Percentiles rank a stretch among this genome's conserved stretches.
Evolutionary conservation across 1,140 invertebrate genomes (phyloP).

Genomic region (Dendrolimus punctatus): DNA sequence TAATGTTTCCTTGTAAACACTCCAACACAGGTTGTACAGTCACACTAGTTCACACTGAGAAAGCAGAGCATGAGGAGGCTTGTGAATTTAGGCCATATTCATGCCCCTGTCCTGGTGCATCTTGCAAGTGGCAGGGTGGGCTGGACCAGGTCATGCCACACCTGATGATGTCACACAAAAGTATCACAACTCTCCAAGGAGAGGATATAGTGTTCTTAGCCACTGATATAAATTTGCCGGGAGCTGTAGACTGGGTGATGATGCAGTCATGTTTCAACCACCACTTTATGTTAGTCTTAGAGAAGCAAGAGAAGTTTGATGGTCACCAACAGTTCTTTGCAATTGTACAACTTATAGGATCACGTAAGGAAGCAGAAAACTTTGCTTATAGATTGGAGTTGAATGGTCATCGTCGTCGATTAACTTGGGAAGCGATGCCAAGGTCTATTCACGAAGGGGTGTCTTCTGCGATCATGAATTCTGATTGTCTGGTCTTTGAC

Average conservation of each 20-base stretch:
- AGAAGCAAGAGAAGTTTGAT: slow-evolving; percentile 99
- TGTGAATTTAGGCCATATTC: slow-evolving; percentile 98
- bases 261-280: slow-evolving; percentile 99
- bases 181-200: slow-evolving; percentile 97
- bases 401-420: slow-evolving; percentile 92
- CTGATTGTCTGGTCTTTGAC: slow-evolving; percentile 99
- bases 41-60: slow-evolving; percentile 96
- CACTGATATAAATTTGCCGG: slow-evolving; percentile 99
- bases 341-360: slow-evolving; percentile 99
- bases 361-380: slow-evolving; percentile 98
- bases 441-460: slow-evolving; percentile 99
- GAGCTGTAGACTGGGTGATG: slow-evolving; percentile 99
- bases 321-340: slow-evolving; percentile 99
- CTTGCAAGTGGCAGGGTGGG: slow-evolving; percentile 98
- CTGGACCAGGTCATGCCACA: slow-evolving; percentile 97
- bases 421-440: slow-evolving; percentile 99
- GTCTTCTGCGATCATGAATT: slow-evolving; percentile 97
- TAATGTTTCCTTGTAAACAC: slow-evolving; percentile 99
- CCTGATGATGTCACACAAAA: slow-evolving; percentile 97
- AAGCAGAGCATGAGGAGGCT: slow-evolving; percentile 97
- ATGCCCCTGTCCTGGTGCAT: slow-evolving; percentile 98
- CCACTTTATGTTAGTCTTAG: slow-evolving; percentile 99
- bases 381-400: slow-evolving; percentile 99
- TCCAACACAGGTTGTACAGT: slow-evolving; percentile 95
- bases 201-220: slow-evolving; percentile 99